Conservation (phyloP, 2,888 invertebrate species). For the Lasius platythorax region DNA sequence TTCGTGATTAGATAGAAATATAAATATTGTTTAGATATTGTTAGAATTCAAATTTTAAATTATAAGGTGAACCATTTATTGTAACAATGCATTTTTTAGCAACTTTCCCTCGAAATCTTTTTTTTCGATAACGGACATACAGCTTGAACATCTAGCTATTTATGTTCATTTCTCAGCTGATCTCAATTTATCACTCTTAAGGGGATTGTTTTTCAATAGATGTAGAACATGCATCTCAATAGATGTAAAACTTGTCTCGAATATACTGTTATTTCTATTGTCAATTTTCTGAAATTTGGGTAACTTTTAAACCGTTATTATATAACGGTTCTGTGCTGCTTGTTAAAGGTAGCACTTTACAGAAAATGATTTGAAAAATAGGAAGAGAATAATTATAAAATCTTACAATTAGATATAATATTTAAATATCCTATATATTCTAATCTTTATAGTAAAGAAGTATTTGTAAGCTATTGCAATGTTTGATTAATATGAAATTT, state of each 20-base stretch:
- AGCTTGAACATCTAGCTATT: background rate
- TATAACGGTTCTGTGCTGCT: background rate
- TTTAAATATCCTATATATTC: background rate
- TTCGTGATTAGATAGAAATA: background rate
- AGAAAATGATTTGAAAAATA: background rate
- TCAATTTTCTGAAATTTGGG: background rate
- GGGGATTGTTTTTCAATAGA: background rate
- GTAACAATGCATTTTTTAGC: background rate
- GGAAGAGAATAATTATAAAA: background rate
- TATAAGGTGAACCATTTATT: background rate
- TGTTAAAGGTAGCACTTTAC: background rate
- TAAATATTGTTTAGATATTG: background rate
- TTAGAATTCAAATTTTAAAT: background rate
- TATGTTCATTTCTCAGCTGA: background rate
- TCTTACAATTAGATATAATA: background rate
- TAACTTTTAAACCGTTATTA: background rate
- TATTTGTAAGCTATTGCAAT: background rate
- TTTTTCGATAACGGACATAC: background rate
- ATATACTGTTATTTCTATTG: background rate
- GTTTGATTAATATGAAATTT: background rate
- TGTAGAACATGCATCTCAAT: background rate
- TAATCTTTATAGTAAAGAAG: background rate
- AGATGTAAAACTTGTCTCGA: background rate
- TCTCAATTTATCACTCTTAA: background rate
- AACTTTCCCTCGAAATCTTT: background rate